These are phyloP conservation scores for Mola mola DNA, from an alignment of 2,113 vertebrate genomes.

Conservation along the genomic window DNA sequence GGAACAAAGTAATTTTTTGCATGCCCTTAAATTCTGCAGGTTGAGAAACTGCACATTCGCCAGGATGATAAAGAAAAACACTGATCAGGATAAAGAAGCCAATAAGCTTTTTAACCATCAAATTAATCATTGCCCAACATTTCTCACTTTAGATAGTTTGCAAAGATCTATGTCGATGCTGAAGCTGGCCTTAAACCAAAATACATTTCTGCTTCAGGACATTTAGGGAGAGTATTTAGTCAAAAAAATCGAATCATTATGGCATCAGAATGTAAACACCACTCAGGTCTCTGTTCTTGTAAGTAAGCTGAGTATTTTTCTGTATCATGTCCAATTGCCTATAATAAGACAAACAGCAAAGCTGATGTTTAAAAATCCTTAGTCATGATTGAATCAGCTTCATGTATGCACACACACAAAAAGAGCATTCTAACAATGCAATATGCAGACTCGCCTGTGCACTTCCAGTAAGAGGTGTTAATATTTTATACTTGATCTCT, in stretches of 20 bases:
- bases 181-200: neutral
- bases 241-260: neutral
- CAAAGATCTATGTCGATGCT: neutral
- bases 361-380: neutral
- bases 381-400: constrained; percentile 17
- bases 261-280: neutral
- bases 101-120: no score
- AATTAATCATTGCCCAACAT: no score
- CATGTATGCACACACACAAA: neutral
- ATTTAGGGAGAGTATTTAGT: no score
- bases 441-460: constrained; percentile 11
- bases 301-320: neutral
- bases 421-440: no score
- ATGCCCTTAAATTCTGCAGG: no score
- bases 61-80: no score
- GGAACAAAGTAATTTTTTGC: no score
- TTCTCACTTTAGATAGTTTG: neutral
- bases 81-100: no score
- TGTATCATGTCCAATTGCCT: neutral
- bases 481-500: constrained; percentile 21
- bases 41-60: no score
- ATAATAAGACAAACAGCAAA: neutral
- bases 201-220: neutral
- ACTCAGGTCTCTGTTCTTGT: neutral
- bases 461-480: constrained; percentile 12